These are phyloP conservation scores for Cottoperca gobio DNA, from an alignment of 2,797 vertebrate species.

Conservation along the genomic window DNA sequence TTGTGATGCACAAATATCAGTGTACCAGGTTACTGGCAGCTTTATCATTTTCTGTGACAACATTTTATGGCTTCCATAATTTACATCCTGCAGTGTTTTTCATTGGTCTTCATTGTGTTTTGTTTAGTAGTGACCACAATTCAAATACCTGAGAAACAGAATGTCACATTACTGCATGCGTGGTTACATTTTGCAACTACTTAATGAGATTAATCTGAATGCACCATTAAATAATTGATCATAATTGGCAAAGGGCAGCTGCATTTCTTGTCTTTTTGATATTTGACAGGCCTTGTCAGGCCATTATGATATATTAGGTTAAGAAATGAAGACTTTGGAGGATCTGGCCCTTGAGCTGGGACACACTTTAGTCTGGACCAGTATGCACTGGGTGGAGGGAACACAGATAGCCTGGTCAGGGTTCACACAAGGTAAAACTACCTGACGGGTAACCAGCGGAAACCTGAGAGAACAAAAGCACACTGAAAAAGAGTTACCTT, in stretches of 20 bases:
- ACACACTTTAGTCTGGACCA: too few relatives aligned
- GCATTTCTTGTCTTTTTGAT: background rate
- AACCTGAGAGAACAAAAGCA: too few relatives aligned
- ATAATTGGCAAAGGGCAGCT: background rate
- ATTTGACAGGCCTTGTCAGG: background rate
- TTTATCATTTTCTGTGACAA: background rate
- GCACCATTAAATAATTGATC: background rate
- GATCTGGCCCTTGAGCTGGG: too few relatives aligned
- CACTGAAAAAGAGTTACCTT: too few relatives aligned
- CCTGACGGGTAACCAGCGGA: too few relatives aligned
- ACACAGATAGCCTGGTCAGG: too few relatives aligned
- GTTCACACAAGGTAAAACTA: too few relatives aligned
- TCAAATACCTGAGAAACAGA: background rate
- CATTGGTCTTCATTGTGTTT: background rate
- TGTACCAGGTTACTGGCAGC: background rate
- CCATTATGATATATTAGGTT: background rate
- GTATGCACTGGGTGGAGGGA: too few relatives aligned
- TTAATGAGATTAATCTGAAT: background rate
- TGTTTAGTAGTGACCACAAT: background rate
- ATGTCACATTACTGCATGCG: background rate
- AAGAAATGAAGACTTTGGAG: too few relatives aligned
- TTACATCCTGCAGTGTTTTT: background rate
- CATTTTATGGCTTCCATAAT: background rate
- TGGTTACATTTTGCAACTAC: too few relatives aligned
- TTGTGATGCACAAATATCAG: background rate